phyloP scores from a whole-genome alignment of 2,797 vertebrate species.

The Ptychadena robeensis region DNA sequence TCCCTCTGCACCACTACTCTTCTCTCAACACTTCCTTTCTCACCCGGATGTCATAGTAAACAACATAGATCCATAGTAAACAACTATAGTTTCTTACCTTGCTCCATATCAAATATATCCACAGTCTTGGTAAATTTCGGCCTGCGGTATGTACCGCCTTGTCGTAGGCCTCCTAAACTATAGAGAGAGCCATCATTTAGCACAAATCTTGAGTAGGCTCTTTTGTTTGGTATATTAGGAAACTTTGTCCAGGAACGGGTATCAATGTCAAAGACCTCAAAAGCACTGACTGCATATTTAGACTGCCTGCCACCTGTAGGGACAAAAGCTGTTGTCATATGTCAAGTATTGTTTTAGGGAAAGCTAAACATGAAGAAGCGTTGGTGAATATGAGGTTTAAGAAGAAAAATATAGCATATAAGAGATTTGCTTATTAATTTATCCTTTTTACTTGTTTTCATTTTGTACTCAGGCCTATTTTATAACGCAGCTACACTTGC shows the following conservation, averaged over 20 bases:
- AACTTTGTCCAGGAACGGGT: conserved; percentile 86
- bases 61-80: not conserved
- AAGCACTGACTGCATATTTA: conserved; percentile 89
- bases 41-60: not conserved
- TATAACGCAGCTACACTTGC: too few species aligned
- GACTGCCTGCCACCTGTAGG: conserved; percentile 89
- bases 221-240: conserved; percentile 89
- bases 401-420: too few species aligned
- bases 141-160: conserved; percentile 89
- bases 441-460: not conserved
- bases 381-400: too few species aligned
- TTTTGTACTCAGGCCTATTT: too few species aligned
- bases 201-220: conserved; percentile 90
- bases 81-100: conserved; percentile 75
- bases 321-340: not conserved
- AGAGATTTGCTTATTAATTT: too few species aligned
- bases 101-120: conserved; percentile 90
- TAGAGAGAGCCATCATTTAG: conserved; percentile 85
- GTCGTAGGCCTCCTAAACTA: conserved; percentile 90
- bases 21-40: not conserved
- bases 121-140: conserved; percentile 96
- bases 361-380: too few species aligned
- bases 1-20: not conserved
- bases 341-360: too few species aligned
- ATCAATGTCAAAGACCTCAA: conserved; percentile 91